phyloP scores from a whole-genome alignment of 1,140 invertebrate species.

The Hormaphis cornu region DNA sequence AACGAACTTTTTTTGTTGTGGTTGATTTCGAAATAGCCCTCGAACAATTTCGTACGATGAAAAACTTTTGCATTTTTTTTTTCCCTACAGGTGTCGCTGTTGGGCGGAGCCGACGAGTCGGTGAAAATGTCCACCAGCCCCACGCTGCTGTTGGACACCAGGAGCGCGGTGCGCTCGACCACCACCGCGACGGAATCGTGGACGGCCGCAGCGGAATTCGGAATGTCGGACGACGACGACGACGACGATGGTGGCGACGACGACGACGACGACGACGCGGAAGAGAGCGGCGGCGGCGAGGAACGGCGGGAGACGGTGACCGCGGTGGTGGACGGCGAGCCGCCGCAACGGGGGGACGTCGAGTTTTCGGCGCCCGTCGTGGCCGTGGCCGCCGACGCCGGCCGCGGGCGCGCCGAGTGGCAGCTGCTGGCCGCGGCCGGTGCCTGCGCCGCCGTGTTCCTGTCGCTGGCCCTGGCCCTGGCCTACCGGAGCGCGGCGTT shows the following conservation, averaged over 20 bases:
- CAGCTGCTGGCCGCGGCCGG: conserved; percentile 25
- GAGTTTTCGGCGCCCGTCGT: conserved; percentile 3
- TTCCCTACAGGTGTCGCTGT: conserved; percentile 29
- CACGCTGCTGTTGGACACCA: conserved; percentile 9
- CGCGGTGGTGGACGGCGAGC: conserved; percentile 33
- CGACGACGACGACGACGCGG: not conserved
- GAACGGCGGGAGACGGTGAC: not conserved
- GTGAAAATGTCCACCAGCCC: conserved; percentile 29
- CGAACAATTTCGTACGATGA: not conserved
- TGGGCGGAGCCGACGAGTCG: conserved; percentile 28
- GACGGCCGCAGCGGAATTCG: conserved; percentile 9
- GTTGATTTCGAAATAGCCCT: no score
- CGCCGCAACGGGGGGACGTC: conserved; percentile 6
- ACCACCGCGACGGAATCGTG: conserved; percentile 33
- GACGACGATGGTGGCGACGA: conserved; percentile 11
- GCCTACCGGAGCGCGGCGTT: not conserved
- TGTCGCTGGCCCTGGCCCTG: conserved; percentile 16
- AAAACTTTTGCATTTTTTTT: not conserved
- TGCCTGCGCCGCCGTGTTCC: conserved; percentile 17
- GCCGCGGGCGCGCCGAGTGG: not conserved
- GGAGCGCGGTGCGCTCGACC: conserved; percentile 1
- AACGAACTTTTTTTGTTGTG: no score
- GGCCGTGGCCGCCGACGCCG: not conserved
- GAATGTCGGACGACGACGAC: not conserved
- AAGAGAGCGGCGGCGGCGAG: not conserved